phyloP scores from a whole-genome alignment of 2,888 invertebrate genomes.

The Amphipoea oculea region DNA sequence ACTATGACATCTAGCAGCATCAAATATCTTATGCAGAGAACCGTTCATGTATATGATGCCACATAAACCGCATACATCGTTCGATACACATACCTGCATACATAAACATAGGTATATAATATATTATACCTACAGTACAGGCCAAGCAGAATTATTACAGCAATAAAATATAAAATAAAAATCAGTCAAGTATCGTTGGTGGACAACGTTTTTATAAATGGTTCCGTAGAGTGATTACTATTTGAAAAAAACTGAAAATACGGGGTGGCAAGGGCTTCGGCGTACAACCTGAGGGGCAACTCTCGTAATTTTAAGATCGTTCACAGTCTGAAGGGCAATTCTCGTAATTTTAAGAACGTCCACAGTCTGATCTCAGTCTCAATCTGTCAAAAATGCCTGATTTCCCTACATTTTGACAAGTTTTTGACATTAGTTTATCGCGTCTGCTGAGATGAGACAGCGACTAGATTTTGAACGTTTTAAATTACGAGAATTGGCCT shows the following conservation, averaged over 20 bases:
- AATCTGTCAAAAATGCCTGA: too few species aligned
- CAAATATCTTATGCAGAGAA: slow-evolving; percentile 12
- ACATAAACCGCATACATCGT: slow-evolving; percentile 23
- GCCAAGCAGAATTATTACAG: slow-evolving; percentile 46
- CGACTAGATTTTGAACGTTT: too few species aligned
- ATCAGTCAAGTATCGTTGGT: slow-evolving; percentile 19
- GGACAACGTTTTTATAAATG: slow-evolving; percentile 4
- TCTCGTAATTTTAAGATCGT: too few species aligned
- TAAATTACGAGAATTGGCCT: too few species aligned
- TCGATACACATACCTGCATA: not conserved
- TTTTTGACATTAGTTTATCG: too few species aligned
- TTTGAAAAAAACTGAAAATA: not conserved
- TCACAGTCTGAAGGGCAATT: too few species aligned
- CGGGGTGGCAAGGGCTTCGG: too few species aligned
- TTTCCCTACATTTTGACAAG: too few species aligned
- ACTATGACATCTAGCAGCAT: not conserved
- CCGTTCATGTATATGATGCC: not conserved
- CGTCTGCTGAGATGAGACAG: too few species aligned
- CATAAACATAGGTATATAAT: not conserved
- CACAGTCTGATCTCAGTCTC: too few species aligned
- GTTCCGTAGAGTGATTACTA: slow-evolving; percentile 19
- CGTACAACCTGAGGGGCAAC: too few species aligned
- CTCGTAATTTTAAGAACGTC: too few species aligned
- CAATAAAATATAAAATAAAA: slow-evolving; percentile 69
- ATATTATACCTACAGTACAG: not conserved